Evolutionary conservation across 2,113 vertebrate species (phyloP).

Genomic region (Dryoscopus gambensis): DNA sequence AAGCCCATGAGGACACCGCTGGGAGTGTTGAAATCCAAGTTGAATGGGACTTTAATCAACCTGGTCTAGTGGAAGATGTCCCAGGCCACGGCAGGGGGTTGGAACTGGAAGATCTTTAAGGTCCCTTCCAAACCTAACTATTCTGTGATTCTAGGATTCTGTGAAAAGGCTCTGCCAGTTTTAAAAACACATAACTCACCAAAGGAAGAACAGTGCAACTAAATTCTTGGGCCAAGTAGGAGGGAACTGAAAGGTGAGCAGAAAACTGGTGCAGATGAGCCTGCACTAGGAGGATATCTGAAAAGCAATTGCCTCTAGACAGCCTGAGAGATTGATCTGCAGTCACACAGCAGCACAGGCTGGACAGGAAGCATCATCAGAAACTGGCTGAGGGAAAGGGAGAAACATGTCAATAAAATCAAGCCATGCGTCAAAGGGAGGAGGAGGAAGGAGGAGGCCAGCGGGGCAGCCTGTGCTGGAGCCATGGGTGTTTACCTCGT

Average conservation of each 20-base stretch:
- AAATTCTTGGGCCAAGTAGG: background rate
- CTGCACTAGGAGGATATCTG: background rate
- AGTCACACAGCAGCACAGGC: background rate
- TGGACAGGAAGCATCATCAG: background rate
- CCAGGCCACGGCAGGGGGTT: background rate
- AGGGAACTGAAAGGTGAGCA: background rate
- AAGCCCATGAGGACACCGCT: fast-evolving
- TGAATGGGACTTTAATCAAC: background rate
- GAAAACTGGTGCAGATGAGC: background rate
- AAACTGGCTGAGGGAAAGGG: background rate
- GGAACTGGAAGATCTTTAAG: background rate
- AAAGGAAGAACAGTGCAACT: background rate
- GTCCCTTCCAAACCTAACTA: background rate
- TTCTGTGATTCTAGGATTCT: background rate
- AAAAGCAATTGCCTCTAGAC: background rate
- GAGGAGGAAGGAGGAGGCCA: background rate
- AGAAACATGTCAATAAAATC: slow-evolving; percentile 15
- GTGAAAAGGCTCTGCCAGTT: background rate
- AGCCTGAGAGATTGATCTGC: background rate
- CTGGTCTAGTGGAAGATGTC: background rate
- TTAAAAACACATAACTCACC: background rate
- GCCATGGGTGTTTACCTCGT: background rate
- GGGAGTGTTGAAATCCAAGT: background rate
- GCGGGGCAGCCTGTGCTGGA: background rate
- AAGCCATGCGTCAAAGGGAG: background rate